Evolutionary conservation across 2,113 vertebrate genomes (phyloP).

Genomic region (Melanerpes formicivorus): DNA sequence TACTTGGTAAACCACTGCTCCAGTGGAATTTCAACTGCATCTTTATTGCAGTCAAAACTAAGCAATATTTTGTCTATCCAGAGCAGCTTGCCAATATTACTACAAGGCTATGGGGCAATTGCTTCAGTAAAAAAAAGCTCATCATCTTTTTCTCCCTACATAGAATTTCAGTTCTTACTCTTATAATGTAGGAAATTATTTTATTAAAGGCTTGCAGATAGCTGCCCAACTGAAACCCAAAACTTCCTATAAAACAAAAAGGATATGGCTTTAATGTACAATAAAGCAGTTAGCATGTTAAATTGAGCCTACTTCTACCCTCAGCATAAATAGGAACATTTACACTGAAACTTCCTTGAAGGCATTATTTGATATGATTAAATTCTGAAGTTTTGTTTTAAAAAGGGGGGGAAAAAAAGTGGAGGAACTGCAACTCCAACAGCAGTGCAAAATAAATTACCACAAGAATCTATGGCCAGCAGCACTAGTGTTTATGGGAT

Average conservation of each 20-base stretch:
- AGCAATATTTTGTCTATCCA: constrained; percentile 30
- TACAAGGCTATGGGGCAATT: background rate
- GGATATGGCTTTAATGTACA: background rate
- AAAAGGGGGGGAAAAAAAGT: background rate
- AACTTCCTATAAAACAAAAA: background rate
- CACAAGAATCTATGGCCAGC: background rate
- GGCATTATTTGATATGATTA: background rate
- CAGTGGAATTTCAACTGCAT: constrained; percentile 56
- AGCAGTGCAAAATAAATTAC: background rate
- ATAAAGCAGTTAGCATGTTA: background rate
- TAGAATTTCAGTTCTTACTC: background rate
- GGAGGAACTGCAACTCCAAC: background rate
- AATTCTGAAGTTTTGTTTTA: background rate
- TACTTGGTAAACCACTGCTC: constrained; percentile 59
- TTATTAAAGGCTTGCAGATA: constrained; percentile 15
- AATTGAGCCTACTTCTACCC: background rate
- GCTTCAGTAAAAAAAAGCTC: constrained; percentile 16
- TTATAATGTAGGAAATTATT: background rate
- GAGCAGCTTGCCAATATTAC: constrained; percentile 29
- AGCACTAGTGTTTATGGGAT: background rate
- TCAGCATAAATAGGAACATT: background rate
- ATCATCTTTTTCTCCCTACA: background rate
- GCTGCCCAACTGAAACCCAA: background rate
- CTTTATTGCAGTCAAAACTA: constrained; percentile 40
- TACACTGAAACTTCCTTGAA: background rate